phyloP scores from a whole-genome alignment of 2,113 vertebrate genomes.

The Anas platyrhynchos region DNA sequence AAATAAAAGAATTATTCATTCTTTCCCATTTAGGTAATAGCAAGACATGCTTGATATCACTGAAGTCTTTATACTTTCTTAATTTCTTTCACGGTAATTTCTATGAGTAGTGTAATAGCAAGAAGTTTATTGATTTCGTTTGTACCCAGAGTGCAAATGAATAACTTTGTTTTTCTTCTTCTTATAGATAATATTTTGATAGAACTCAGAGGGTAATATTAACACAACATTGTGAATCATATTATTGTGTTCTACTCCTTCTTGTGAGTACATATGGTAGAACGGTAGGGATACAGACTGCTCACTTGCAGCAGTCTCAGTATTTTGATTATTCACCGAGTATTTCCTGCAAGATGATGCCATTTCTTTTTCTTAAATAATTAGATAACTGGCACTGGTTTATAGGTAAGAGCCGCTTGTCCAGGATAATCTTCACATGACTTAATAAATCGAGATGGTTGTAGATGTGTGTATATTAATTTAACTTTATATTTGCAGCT shows the following conservation, averaged over 20 bases:
- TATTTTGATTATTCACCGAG: slow-evolving; percentile 21
- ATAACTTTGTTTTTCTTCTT: not conserved
- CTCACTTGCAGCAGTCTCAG: not conserved
- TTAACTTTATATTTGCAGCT: not conserved
- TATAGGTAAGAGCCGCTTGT: not conserved
- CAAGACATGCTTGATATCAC: not conserved
- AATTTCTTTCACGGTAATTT: not conserved
- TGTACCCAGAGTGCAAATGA: not conserved
- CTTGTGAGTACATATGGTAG: not conserved
- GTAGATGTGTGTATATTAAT: not conserved
- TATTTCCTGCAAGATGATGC: slow-evolving; percentile 5
- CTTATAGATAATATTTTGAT: not conserved
- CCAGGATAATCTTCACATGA: not conserved
- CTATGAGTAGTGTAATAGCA: not conserved
- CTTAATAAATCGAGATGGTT: not conserved
- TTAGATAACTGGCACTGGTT: not conserved
- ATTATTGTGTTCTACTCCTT: not conserved
- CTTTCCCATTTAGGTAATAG: not conserved
- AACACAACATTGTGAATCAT: not conserved
- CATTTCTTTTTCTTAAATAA: not conserved
- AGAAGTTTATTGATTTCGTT: not conserved
- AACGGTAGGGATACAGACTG: not conserved
- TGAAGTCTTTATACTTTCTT: not conserved
- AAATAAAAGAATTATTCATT: not conserved
- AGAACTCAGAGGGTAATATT: not conserved